Base-by-base conservation (phyloP, 2,113 vertebrate genomes). In the Donacobius atricapilla region DNA sequence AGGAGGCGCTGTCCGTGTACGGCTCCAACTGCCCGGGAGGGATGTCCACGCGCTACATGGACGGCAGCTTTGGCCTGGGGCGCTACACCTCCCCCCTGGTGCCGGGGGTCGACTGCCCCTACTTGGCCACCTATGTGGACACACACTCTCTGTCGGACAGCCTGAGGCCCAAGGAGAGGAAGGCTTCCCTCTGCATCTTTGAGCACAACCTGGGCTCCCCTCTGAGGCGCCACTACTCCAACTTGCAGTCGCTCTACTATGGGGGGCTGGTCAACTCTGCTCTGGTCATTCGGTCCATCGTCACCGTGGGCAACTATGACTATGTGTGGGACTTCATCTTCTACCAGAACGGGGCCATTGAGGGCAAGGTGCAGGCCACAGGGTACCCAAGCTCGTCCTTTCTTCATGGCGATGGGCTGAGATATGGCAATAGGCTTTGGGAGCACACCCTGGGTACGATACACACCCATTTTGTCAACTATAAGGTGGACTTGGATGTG, bases 261-360 rank as follows among this genome's bases (percentile, higher is more conserved):
- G 98, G 99, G 5, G 99, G 99, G 1, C 92, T 99, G 98, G 98
- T 97, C 18, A 98, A 98, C 98, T 99, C 98, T 2, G 98, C 98
- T 0, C 95, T 99, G 76, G 97, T 99, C 10, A 14, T 99, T 69
- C 97, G 99, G 13, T 98, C 98, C 21, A 98, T 99, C 31, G 97
- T 98, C 0, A 97, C 98, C 0, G 97, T 99, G 25, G 98, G 98
- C 21, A 99, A 98, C 97, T 96, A 99, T 0, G 98, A 99, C 97
- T 99, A 99, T 13, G 93, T 99, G 77, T 99, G 99, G 98, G 99
- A 99, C 92, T 99, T 99, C 79, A 96, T 99, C 66, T 98, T 99
- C 93, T 98, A 99, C 91, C 98, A 99, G 92, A 99, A 96, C 2
- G 99, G 99, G n/a, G 97, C 98, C 0, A 94, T 99, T 3, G 71